These are phyloP conservation scores for Heliconius nattereri DNA, from an alignment of 1,140 invertebrate species.

Conservation along the genomic window DNA sequence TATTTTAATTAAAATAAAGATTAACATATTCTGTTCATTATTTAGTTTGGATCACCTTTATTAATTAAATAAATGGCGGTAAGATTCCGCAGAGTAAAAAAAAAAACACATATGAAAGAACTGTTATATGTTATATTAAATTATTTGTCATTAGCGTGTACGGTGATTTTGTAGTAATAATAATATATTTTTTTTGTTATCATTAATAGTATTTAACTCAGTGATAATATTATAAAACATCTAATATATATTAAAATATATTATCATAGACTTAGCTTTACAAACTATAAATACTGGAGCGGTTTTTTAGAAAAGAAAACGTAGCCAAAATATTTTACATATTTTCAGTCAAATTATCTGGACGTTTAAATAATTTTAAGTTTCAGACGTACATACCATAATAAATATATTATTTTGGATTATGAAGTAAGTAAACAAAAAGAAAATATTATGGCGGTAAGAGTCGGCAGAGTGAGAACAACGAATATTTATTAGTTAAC, in stretches of 20 bases:
- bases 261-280: slow-evolving; percentile 3
- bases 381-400: not conserved
- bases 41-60: too few species aligned
- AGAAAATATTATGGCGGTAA: not conserved
- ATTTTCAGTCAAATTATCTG: slow-evolving; percentile 12
- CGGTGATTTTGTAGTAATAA: too few species aligned
- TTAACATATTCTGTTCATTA: too few species aligned
- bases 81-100: too few species aligned
- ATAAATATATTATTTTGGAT: slow-evolving; percentile 1
- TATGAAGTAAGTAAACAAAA: not conserved
- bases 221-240: not conserved
- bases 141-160: too few species aligned
- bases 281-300: slow-evolving; percentile 29
- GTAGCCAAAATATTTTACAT: slow-evolving; percentile 14
- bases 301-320: slow-evolving; percentile 14
- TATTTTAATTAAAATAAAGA: not conserved
- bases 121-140: too few species aligned
- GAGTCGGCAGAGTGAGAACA: not conserved
- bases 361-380: slow-evolving; percentile 14
- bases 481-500: not conserved
- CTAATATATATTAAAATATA: not conserved
- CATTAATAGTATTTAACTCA: not conserved
- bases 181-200: not conserved
- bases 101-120: too few species aligned
- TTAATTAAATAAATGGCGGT: too few species aligned